A percentile compares a stretch with the other conserved stretches of the same genome.
phyloP scores from a whole-genome alignment of 2,797 vertebrate genomes.

The Chelonia mydas region DNA sequence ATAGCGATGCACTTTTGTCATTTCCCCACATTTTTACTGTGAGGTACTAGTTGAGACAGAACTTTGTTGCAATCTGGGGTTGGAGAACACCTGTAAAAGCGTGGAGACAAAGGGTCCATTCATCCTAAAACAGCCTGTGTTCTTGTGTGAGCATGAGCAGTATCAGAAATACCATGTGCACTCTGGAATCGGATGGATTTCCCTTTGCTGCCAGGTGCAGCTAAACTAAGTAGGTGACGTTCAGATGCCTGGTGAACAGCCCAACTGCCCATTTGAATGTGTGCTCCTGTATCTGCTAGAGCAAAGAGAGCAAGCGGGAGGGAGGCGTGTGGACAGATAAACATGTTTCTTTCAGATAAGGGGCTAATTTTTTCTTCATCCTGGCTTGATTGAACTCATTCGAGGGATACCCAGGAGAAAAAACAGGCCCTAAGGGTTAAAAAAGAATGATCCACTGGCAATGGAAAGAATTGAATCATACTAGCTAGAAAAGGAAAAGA shows the following conservation, averaged over 20 bases:
- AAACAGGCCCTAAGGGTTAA: neutral
- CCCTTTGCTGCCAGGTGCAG: constrained; percentile 29
- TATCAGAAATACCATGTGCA: neutral
- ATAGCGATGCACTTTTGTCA: constrained; percentile 54
- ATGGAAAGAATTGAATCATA: neutral
- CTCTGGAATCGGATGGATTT: neutral
- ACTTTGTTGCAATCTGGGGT: constrained; percentile 37
- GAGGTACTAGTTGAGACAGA: constrained; percentile 52
- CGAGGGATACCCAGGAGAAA: neutral
- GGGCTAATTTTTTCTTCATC: neutral
- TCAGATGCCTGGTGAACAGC: neutral
- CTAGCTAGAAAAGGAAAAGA: neutral
- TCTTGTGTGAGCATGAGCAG: constrained; percentile 21
- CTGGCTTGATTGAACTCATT: neutral
- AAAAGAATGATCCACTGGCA: neutral
- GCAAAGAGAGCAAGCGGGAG: neutral
- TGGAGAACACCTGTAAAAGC: constrained; percentile 39
- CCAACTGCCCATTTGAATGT: neutral
- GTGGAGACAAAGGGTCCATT: constrained; percentile 7
- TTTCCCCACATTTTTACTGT: constrained; percentile 51
- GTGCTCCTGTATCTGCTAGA: neutral
- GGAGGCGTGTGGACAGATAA: neutral
- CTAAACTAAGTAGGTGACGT: constrained; percentile 26
- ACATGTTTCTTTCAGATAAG: neutral
- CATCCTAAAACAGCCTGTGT: neutral